Base-by-base conservation (phyloP, 35 echinoderm and acorn worm genomes). In the Hemicentrotus pulcherrimus region DNA sequence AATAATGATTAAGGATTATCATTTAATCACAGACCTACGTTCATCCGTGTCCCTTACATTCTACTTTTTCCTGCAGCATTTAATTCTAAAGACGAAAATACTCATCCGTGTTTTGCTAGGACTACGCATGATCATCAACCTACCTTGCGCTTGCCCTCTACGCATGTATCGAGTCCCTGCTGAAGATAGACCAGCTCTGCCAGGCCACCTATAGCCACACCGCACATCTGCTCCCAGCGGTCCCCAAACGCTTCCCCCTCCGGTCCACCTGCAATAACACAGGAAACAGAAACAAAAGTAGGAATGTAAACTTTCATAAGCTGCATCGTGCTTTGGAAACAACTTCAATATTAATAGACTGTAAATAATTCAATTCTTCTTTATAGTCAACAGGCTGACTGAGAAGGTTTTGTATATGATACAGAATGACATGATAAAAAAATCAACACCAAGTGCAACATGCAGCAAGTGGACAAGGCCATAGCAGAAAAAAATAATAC, bases 91-190 rank as follows among this genome's bases (percentile, higher is more conserved):
- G 8, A n/a, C n/a, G n/a, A n/a, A n/a, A 10, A 12, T 50, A 7
- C 13, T 50, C 18, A 78, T 78, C 5, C 6, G 5, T 78, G 50
- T 78, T 22, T 78, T n/a, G 18, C 1, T 1, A 28, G 5, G 19
- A 78, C n/a, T n/a, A n/a, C n/a, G n/a, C 7, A 22, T 28, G 65
- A 78, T 9, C 11, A 6, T 90, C 92, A 15, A 88, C 86, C 12
- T 95, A 98, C 97, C 95, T 99, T 97, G 33, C 95, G 88, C 48
- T 99, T 99, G 6, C 98, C 98, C 33, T 96, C 87, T 9, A 97
- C 61, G 88, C 96, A 97, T 0, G 96, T 92, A 28, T 95, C 94
- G 45, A 95, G 85, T 32, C 97, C 97, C 12, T 97, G 89, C 35
- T 95, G 98, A 22, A 99, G 33, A 58, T 94, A 97, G 60, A 99